Evolutionary conservation across 92 coral and sea anemone species (phyloP).

Genomic region (Zoanthus sansibaricus): DNA sequence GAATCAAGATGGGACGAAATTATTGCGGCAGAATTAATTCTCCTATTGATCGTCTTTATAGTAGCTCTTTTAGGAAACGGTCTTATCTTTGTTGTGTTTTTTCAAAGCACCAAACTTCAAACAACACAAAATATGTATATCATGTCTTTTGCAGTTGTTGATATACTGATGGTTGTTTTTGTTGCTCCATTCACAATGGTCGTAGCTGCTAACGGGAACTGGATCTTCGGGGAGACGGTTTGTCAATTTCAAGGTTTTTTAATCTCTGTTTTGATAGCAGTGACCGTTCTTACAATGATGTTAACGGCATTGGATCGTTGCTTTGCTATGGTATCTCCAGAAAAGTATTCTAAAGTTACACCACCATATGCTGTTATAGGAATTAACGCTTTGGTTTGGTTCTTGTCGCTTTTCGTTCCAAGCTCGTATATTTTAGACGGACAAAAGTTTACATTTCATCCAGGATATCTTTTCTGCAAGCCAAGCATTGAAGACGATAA

Average conservation of each 20-base stretch:
- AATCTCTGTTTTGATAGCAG: not conserved
- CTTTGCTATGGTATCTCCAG: slow-evolving; percentile 23
- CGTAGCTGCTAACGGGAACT: not conserved
- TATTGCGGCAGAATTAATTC: slow-evolving; percentile 37
- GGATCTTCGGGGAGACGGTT: slow-evolving; percentile 19
- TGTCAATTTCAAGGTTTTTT: slow-evolving; percentile 42
- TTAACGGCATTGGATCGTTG: slow-evolving; percentile 25
- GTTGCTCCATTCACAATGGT: slow-evolving; percentile 34
- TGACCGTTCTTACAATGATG: slow-evolving; percentile 16
- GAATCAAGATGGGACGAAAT: slow-evolving; percentile 49
- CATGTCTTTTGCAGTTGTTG: slow-evolving; percentile 32
- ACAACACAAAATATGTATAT: slow-evolving; percentile 35
- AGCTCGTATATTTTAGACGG: slow-evolving; percentile 25
- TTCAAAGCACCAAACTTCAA: slow-evolving; percentile 7
- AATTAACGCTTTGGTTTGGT: slow-evolving; percentile 11
- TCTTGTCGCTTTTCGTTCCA: slow-evolving; percentile 14
- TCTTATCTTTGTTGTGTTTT: slow-evolving; percentile 26
- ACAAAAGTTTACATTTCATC: slow-evolving; percentile 30
- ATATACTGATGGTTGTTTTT: slow-evolving; percentile 8
- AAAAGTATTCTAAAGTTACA: slow-evolving; percentile 4
- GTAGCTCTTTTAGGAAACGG: slow-evolving; percentile 17
- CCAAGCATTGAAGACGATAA: slow-evolving; percentile 14
- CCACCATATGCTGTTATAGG: slow-evolving; percentile 26
- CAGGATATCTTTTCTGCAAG: slow-evolving; percentile 38
- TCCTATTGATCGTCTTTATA: not conserved